Evolutionary conservation across 2,113 vertebrate genomes (phyloP).

Genomic region (Pica pica): DNA sequence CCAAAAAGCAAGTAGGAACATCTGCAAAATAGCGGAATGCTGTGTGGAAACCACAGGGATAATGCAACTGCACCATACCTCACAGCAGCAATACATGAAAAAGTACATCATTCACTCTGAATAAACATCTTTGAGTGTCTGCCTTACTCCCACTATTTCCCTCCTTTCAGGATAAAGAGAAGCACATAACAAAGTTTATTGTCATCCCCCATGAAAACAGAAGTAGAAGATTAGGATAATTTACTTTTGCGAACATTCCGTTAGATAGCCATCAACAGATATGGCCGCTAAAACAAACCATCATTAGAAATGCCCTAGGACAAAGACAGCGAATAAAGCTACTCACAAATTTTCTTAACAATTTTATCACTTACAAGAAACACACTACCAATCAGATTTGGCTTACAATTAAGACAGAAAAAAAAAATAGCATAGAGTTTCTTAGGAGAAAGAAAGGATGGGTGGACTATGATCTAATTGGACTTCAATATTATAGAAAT

Average conservation of each 20-base stretch:
- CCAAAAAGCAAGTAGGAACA: neutral
- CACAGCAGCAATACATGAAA: neutral
- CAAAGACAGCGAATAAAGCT: neutral
- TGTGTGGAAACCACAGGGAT: neutral
- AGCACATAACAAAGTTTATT: neutral
- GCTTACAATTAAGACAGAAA: neutral
- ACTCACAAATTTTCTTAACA: neutral
- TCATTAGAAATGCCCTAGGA: neutral
- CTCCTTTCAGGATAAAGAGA: neutral
- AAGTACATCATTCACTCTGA: neutral
- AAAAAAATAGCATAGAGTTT: neutral
- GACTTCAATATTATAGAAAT: neutral
- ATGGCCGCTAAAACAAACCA: neutral
- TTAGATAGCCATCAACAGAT: neutral
- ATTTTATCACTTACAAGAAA: neutral
- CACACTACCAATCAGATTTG: neutral
- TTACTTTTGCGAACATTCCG: neutral
- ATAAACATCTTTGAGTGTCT: neutral
- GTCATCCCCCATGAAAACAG: neutral
- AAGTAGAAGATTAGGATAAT: neutral
- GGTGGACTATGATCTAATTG: neutral
- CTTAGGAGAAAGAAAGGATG: neutral
- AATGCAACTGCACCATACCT: neutral
- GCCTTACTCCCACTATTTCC: neutral
- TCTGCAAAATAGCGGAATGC: neutral